Base-by-base conservation (phyloP, 2,888 invertebrate genomes). In the Lasiommata megera region DNA sequence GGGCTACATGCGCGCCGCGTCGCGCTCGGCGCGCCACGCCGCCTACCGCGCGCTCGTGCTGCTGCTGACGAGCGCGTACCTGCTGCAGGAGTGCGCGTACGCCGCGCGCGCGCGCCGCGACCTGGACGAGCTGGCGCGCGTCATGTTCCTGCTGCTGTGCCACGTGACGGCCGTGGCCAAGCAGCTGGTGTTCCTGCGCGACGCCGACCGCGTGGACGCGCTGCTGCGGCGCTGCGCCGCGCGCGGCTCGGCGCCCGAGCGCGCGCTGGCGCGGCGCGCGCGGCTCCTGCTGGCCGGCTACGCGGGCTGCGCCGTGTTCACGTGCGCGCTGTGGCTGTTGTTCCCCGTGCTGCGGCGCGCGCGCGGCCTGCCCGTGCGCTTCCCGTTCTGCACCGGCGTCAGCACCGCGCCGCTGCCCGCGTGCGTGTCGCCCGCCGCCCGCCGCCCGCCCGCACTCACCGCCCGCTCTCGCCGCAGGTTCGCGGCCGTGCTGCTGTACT, bases 141-240 rank as follows among this genome's bases (percentile, higher is more conserved):
- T 88, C 57, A 79, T 88, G 86, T 88, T 88, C 67, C 74, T 89
- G 62, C 73, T 88, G 65, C 77, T 89, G 57, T 88, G 88, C 64
- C 89, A 88, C 71, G 70, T 88, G 55, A 88, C 88, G 7, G 84
- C 87, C 3, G 69, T 86, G 59, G 80, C 67, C 16, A 89, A 89
- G 71, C 89, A 88, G 67, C 23, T 82, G 17, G 80, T 81, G 40
- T 84, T 89, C 66, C 71, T 75, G 57, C n/a, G 36, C 2, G 68
- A 72, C 38, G 75, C 77, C 3, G 68, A 64, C 8, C 64, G 70
- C 6, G 68, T 81, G 17, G 73, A 76, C 34, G 31, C 40, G 5
- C 63, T 81, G 61, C 59, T 78, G n/a, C 37, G 52, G 2, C 55
- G 56, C 3, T 60, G 79, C 7, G 71, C 77, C 40, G 74, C 56